Percentiles rank a stretch among this genome's conserved stretches.
Conservation (phyloP, 2,888 invertebrate species). For the Dendrolimus houi region DNA sequence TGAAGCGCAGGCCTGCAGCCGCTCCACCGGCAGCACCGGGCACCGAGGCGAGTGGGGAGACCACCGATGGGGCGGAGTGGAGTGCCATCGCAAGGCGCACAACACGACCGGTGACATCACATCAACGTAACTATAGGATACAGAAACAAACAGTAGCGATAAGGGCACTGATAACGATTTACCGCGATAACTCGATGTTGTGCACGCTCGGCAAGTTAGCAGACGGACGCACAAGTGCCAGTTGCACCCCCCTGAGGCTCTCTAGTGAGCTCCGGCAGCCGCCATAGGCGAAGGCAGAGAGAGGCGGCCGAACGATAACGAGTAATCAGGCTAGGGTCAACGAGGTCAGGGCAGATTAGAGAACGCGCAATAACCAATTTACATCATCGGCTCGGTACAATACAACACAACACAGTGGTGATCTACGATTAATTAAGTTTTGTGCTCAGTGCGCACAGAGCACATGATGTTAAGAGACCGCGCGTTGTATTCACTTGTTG, state of each 20-base stretch:
- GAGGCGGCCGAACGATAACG: constrained; percentile 12
- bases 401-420: no score
- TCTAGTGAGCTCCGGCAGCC: no score
- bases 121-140: constrained; percentile 49
- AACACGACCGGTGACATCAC: constrained; percentile 27
- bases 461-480: not conserved
- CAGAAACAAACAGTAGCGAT: constrained; percentile 68
- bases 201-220: constrained; percentile 36
- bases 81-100: constrained; percentile 11
- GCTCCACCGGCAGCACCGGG: constrained; percentile 1
- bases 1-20: constrained; percentile 8
- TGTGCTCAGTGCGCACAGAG: no score
- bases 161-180: constrained; percentile 54
- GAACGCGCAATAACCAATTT: constrained; percentile 9
- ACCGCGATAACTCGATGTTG: constrained; percentile 43
- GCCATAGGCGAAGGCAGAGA: no score
- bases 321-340: not conserved
- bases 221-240: constrained; percentile 1
- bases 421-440: no score
- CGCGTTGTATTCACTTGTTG: constrained; percentile 60
- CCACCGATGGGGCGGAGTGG: not conserved
- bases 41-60: not conserved
- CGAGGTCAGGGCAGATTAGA: constrained; percentile 23
- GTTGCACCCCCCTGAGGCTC: no score
- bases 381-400: no score